Conservation (phyloP, 2,888 invertebrate species). For the Cheilosia variabilis region DNA sequence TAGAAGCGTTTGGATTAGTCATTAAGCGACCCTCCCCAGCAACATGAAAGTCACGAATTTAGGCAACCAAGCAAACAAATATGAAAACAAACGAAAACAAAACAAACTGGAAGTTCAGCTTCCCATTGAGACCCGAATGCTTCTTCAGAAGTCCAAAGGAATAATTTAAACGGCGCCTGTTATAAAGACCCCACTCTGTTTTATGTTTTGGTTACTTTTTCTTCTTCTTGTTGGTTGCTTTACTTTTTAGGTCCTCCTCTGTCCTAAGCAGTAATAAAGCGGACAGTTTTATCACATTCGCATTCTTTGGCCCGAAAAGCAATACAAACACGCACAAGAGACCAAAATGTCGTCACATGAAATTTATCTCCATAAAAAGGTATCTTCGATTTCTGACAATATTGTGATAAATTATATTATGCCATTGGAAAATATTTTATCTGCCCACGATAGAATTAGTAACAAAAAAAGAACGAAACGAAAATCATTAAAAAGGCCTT, state of each 20-base stretch:
- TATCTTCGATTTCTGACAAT: conserved; percentile 76
- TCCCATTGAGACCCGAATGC: conserved; percentile 73
- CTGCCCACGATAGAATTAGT: conserved; percentile 45
- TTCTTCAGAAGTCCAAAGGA: conserved; percentile 74
- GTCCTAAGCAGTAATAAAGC: conserved; percentile 69
- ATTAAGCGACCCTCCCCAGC: conserved; percentile 65
- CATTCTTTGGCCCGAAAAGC: conserved; percentile 58
- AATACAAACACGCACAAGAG: conserved; percentile 67
- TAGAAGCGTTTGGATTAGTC: conserved; percentile 73
- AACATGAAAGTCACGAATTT: conserved; percentile 56
- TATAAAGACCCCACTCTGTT: conserved; percentile 75
- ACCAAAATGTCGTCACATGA: conserved; percentile 73
- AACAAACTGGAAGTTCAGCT: conserved; percentile 66
- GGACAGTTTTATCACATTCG: conserved; percentile 75
- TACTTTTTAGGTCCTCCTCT: conserved; percentile 55
- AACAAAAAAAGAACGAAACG: neutral
- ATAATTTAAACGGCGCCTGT: conserved; percentile 76
- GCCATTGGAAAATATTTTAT: conserved; percentile 41
- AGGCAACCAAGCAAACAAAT: conserved; percentile 42
- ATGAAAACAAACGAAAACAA: conserved; percentile 6
- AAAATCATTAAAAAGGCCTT: conserved; percentile 10
- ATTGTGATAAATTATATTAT: conserved; percentile 74
- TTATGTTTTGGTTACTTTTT: conserved; percentile 44
- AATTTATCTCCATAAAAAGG: conserved; percentile 74
- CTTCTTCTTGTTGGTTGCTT: conserved; percentile 22